Conservation (phyloP, 2,797 vertebrate genomes). For the Scomberomorus guttatus region DNA sequence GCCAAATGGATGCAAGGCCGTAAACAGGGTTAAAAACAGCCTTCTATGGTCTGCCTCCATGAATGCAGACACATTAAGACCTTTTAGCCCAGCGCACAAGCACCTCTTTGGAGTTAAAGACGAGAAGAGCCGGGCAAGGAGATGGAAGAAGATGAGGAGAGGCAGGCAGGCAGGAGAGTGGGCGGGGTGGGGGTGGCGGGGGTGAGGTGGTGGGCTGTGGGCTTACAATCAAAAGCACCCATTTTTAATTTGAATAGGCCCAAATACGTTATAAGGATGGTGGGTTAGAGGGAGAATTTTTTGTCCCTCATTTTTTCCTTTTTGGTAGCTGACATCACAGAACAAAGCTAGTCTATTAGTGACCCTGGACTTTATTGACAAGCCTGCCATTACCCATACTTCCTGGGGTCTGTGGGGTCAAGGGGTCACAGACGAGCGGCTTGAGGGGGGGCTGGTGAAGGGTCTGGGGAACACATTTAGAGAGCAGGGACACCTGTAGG, state of each 20-base stretch:
- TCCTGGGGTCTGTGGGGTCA: slow-evolving; percentile 86
- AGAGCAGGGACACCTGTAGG: slow-evolving; percentile 94
- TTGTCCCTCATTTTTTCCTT: slow-evolving; percentile 72
- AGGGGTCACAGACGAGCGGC: slow-evolving; percentile 84
- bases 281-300: slow-evolving; percentile 60
- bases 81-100: slow-evolving; percentile 91
- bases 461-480: slow-evolving; percentile 91
- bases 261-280: slow-evolving; percentile 62
- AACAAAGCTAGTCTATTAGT: slow-evolving; percentile 96
- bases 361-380: slow-evolving; percentile 92
- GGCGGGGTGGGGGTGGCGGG: background rate
- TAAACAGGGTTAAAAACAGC: slow-evolving; percentile 96
- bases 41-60: slow-evolving; percentile 85
- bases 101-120: slow-evolving; percentile 89
- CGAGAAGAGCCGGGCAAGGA: slow-evolving; percentile 71
- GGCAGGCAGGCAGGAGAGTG: slow-evolving; percentile 46
- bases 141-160: slow-evolving; percentile 76
- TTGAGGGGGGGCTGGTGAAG: slow-evolving; percentile 87
- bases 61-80: slow-evolving; percentile 96
- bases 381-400: slow-evolving; percentile 90
- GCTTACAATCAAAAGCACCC: slow-evolving; percentile 91
- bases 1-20: slow-evolving; percentile 96
- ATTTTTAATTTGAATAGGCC: slow-evolving; percentile 81
- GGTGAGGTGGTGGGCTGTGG: slow-evolving; percentile 64
- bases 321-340: slow-evolving; percentile 86